Percentiles rank a stretch among this genome's conserved stretches.
Evolutionary conservation across 2,797 vertebrate species (phyloP).

Genomic region (Tapera naevia): DNA sequence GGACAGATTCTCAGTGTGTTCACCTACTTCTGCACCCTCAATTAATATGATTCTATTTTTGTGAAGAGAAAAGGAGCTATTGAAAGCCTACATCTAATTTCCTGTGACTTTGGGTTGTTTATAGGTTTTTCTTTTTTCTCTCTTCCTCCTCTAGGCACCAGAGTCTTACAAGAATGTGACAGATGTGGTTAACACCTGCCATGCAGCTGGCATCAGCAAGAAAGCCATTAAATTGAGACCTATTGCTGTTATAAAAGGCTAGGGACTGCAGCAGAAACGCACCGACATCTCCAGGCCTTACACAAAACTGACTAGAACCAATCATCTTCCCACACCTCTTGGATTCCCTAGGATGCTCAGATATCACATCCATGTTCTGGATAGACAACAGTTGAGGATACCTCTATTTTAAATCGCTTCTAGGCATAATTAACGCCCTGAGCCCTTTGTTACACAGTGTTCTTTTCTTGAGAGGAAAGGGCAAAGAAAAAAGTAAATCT

Average conservation of each 20-base stretch:
- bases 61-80: background rate
- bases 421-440: background rate
- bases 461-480: background rate
- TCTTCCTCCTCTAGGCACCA: slow-evolving; percentile 82
- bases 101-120: background rate
- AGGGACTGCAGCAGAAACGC: background rate
- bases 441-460: background rate
- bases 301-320: background rate
- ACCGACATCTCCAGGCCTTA: background rate
- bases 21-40: background rate
- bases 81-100: background rate
- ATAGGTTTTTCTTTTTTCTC: background rate
- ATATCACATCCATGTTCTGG: background rate
- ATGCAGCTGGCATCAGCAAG: slow-evolving; percentile 95
- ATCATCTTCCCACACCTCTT: background rate
- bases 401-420: background rate
- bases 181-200: slow-evolving; percentile 96
- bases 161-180: slow-evolving; percentile 98
- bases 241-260: slow-evolving; percentile 97
- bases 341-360: background rate
- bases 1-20: background rate
- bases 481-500: background rate
- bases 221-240: slow-evolving; percentile 97
- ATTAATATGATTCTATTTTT: background rate
- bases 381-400: background rate